Conservation (phyloP, 2,113 vertebrate genomes). For the Nothoprocta pentlandii region DNA sequence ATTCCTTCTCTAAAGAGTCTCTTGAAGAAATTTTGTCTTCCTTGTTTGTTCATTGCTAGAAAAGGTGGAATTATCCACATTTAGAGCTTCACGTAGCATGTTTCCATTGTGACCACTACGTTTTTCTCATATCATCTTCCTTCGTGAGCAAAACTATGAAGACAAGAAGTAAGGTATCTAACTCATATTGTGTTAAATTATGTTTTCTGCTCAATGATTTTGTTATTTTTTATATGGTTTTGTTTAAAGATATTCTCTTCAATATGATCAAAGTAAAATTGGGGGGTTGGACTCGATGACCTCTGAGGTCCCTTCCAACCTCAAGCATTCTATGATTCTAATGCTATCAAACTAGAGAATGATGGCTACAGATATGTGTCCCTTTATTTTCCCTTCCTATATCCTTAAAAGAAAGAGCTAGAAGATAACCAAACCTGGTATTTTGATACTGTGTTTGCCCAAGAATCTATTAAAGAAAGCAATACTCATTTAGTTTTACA, state of each 20-base stretch:
- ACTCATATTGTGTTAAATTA: background rate
- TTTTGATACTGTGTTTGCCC: background rate
- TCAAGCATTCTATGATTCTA: background rate
- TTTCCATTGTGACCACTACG: background rate
- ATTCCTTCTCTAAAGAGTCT: background rate
- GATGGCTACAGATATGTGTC: background rate
- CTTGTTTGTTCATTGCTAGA: background rate
- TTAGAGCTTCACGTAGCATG: background rate
- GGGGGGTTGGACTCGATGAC: no score
- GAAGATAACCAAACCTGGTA: background rate
- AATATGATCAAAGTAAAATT: background rate
- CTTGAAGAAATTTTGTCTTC: background rate
- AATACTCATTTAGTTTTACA: slow-evolving; percentile 39
- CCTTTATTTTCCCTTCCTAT: background rate
- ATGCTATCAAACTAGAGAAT: background rate
- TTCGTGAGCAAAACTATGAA: background rate
- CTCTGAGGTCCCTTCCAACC: no score
- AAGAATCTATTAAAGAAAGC: slow-evolving; percentile 3
- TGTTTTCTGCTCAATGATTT: background rate
- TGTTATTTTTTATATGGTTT: background rate
- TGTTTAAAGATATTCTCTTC: background rate
- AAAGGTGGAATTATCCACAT: background rate
- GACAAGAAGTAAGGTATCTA: background rate
- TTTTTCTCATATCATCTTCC: background rate
- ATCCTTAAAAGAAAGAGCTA: background rate